These are phyloP conservation scores for Andrena praecox DNA, from an alignment of 2,888 invertebrate genomes.

Conservation along the genomic window DNA sequence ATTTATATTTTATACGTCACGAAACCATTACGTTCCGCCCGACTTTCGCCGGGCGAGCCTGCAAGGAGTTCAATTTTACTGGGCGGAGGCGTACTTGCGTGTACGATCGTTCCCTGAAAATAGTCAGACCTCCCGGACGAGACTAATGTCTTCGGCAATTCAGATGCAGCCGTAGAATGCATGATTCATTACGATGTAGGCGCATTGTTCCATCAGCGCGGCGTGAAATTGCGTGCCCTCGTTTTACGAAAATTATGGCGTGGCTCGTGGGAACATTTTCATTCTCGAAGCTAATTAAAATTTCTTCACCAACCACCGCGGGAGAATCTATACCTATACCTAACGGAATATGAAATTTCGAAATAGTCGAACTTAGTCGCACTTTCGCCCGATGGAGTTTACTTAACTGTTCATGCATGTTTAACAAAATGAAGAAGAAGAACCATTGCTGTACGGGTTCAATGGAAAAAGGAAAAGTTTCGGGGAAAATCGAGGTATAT, in stretches of 20 bases:
- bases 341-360: neutral
- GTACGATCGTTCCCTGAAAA: constrained; percentile 4
- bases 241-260: constrained; percentile 1
- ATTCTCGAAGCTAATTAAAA: constrained; percentile 27
- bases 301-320: neutral
- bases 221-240: neutral
- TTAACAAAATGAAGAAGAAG: neutral
- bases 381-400: neutral
- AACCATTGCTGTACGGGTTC: neutral
- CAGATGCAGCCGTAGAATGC: constrained; percentile 10
- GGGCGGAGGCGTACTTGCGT: constrained; percentile 6
- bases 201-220: constrained; percentile 14
- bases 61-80: neutral
- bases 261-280: constrained; percentile 16
- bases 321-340: neutral
- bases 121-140: neutral
- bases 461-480: neutral
- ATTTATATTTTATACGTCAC: neutral
- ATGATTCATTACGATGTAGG: constrained; percentile 23
- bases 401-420: neutral
- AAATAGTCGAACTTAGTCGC: neutral
- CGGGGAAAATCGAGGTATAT: neutral
- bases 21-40: neutral
- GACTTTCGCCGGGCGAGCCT: neutral
- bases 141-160: constrained; percentile 41